Base-by-base conservation (phyloP, 2,797 vertebrate species). In the Mormyrus hasselquistii region DNA sequence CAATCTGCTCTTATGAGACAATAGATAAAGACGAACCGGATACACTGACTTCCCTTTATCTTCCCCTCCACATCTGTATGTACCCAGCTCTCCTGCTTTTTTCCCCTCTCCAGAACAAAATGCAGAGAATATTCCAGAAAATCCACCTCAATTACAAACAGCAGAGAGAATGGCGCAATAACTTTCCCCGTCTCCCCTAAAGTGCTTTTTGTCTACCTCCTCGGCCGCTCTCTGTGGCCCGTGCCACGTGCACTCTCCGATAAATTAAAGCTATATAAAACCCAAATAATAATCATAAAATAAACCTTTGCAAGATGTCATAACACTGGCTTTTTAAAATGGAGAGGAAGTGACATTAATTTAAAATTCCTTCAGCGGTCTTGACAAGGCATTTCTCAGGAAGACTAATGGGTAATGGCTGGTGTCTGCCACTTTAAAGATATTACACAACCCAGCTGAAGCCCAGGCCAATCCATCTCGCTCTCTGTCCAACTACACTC, bases 381-480 rank as follows among this genome's bases (percentile, higher is more conserved):
- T 89, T 94, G 93, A 94, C 93, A 94, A 92, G 92, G 88, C 92
- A 92, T 93, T 93, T 90, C 91, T 93, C 93, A 91, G 89, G 90
- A 93, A 94, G 93, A 94, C 92, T 92, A 94, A 94, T 94, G 92
- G 93, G 92, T 93, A 93, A 94, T 94, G 93, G 93, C 92, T 93
- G 93, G 89, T 90, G 92, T 90, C 92, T 94, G 93, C 93, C 94
- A 94, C 91, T 94, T 94, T 93, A 93, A 94, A 94, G 92, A 93
- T 94, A 95, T 95, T 94, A 94, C 94, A 94, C 89, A 92, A 91
- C 88, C 89, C 62, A 88, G 85, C 53, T 44, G 88, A 55, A 62
- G 88, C 86, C 88, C 38, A 50, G n/a, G 84, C 89, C 89, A 91
- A 89, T 95, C 93, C 93, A 93, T 94, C 93, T 93, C 91, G 76